Evolutionary conservation across 2,888 invertebrate species (phyloP), one percentile per base, ranked within the genome.

Genomic region (Aporophyla lueneburgensis): DNA sequence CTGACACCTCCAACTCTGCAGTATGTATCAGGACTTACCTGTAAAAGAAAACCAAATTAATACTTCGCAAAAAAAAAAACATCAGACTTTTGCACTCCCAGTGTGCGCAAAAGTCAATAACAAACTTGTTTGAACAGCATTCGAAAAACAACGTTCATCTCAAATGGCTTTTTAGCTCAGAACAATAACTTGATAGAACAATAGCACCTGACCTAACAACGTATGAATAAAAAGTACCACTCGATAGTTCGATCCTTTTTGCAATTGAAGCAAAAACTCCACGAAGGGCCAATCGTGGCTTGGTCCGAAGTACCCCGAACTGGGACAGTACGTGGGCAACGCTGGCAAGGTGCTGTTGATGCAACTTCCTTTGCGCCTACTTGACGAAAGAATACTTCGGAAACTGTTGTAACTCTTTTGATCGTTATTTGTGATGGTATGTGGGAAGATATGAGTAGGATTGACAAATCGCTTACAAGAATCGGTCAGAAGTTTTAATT

Each of bases 291-390:
- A 91, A 93, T 91, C 89, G 88, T 86, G 83, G 86, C 87, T 27
- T 43, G 65, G 83, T 62, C 90, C 84, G 78, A 83, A 82, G 84
- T 74, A 54, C 58, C 46, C 80, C 79, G 82, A 90, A 88, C 89
- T 93, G 89, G 93, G 89, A 89, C 91, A 89, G 85, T 83, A 90
- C 92, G 94, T 94, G 93, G 94, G 93, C 89, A 81, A 83, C 74
- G 78, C 74, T 85, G 85, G 89, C 87, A 90, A 92, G 93, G 91
- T 91, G 91, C 88, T 91, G 89, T 89, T 95, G 94, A 93, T 93
- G 95, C 95, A 95, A 95, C 94, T 92, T 95, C 95, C 95, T 94
- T 88, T 83, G 91, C 93, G 90, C 94, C 93, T 93, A 94, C 94
- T 78, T 89, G 86, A 89, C 88, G 87, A 90, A 92, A 92, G 91